These are phyloP conservation scores for Halocaridina rubra DNA, from an alignment of 2,888 invertebrate genomes.

Conservation along the genomic window DNA sequence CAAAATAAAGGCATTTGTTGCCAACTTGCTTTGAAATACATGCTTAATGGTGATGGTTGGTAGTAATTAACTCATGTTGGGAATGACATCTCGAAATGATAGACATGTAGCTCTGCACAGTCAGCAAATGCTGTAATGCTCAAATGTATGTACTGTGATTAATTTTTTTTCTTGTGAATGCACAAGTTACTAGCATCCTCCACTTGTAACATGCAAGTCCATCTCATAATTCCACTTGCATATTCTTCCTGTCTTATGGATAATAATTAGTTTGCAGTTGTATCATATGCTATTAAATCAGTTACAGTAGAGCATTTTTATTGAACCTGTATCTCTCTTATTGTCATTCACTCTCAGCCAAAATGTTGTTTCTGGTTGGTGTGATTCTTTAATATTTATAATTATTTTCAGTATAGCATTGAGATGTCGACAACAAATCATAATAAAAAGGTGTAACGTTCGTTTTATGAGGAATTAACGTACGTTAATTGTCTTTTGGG, in stretches of 20 bases:
- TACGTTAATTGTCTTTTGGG: too few species aligned
- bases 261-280: conserved; percentile 49
- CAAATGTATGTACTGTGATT: conserved; percentile 32
- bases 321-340: not conserved
- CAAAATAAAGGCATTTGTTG: not conserved
- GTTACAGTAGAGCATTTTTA: not conserved
- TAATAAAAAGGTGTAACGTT: too few species aligned
- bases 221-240: conserved; percentile 25
- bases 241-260: conserved; percentile 23
- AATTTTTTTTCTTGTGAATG: not conserved
- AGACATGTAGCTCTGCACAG: not conserved
- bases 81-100: not conserved
- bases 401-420: too few species aligned
- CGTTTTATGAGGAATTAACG: too few species aligned
- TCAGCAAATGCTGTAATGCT: conserved; percentile 14
- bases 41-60: not conserved
- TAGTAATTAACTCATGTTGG: not conserved
- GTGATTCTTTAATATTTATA: too few species aligned
- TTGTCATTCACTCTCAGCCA: too few species aligned
- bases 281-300: conserved; percentile 51
- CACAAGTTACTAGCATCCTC: conserved; percentile 28
- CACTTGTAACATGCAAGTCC: not conserved
- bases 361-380: too few species aligned
- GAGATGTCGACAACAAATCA: too few species aligned
- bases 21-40: not conserved